Evolutionary conservation across 2,888 invertebrate genomes (phyloP), one percentile per base, ranked within the genome.

Genomic region (Tillus elongatus): DNA sequence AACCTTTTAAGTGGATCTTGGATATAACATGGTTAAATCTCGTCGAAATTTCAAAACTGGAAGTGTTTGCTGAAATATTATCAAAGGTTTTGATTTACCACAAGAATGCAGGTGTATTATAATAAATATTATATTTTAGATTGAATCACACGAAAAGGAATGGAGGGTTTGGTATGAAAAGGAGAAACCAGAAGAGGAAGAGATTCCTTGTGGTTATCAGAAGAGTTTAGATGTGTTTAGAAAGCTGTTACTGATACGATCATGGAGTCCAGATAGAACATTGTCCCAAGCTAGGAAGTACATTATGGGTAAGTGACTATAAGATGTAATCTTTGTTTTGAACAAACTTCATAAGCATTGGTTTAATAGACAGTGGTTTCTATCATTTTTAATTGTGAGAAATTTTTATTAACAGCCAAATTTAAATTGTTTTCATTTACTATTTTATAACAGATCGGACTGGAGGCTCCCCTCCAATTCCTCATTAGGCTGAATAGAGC

Each of bases 1-100:
- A 95, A 65, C 93, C 93, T 1, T 91, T 90, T 56, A 78, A 79
- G 51, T 96, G 95, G 95, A 90, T 96, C 53, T 70, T 92, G 36
- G 95, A 95, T 55, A 89, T 93, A 45, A 92, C 93, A 0, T 96
- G 95, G 95, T 64, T 95, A 26, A 96, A 96, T 70, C 70, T 95
- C 45, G 93, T 95, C 1, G 92, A 92, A 65, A 86, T 96, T 12
- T 89, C 84, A 57, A 89, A 87, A 60, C 63, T 95, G 36, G 72
- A 79, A 15, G 79, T 74, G 8, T 95, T 95, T 63, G 69, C 74
- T 2, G 85, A 83, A 50, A 78, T 95, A 33, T 67, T 93, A 13
- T 72, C 74, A 24, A 83, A 83, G 68, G 84, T 83, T 60, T 61
- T 57, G 11, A 28, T 9, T 36, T 33, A 13, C 13, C 11, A 9